Evolutionary conservation across 2,888 invertebrate species (phyloP), one percentile per base, ranked within the genome.

Genomic region (Thyatira batis): DNA sequence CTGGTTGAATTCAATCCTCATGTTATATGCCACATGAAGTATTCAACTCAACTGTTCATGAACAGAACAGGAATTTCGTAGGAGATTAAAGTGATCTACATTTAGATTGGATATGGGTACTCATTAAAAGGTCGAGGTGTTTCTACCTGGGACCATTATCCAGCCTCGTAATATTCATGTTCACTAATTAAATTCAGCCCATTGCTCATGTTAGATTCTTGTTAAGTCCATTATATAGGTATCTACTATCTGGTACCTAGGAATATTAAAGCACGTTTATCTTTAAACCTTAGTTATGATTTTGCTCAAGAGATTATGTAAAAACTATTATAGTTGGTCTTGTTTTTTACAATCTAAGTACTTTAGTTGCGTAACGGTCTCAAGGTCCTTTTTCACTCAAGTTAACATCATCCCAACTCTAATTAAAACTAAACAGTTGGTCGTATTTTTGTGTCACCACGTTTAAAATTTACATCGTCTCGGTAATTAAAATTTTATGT

Each of bases 371-470:
- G n/a, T 3, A 30, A 30, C 30, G 11, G 30, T 30, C 30, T 30
- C n/a, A 13, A 33, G 13, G 13, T 33, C n/a, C n/a, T 33, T 33
- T 33, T 33, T 33, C 33, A 5, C 33, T 11, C 30, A 30, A 30
- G n/a, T 30, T 53, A 58, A 52, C 48, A 46, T 52, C 51, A 49
- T 20, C 54, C 49, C 52, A 27, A 48, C 52, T 57, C 54, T 67
- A 69, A 71, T 70, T 69, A 70, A 67, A 69, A 68, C 62, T 65
- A 63, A 65, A 67, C 67, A 67, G 60, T 63, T 49, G 53, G 56
- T 39, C 54, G 58, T 60, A 61, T 55, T 63, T 60, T 61, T 53
- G 27, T 46, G 13, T 27, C 46, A 27, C 25, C 3, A 8, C n/a
- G 27, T 27, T 17, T 33, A 4, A 23, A 3, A 33, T 33, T 33